Conservation (phyloP, 2,113 vertebrate species). For the Lophotis ruficrista region DNA sequence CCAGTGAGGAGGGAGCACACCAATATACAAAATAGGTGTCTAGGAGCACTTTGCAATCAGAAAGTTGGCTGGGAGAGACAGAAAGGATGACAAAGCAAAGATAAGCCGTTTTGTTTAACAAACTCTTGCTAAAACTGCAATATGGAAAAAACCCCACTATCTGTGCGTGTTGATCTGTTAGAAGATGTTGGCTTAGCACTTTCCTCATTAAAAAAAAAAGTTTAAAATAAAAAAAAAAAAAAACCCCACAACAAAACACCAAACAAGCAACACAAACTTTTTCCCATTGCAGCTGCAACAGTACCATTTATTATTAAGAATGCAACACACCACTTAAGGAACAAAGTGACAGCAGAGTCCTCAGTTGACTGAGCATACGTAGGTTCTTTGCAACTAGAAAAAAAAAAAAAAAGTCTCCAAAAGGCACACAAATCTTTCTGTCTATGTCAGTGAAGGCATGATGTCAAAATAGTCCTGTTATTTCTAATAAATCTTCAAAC, state of each 20-base stretch:
- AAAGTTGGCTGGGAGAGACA: background rate
- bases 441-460: background rate
- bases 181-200: background rate
- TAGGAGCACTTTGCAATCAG: background rate
- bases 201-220: background rate
- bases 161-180: background rate
- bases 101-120: background rate
- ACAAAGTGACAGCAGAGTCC: background rate
- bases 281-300: background rate
- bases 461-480: background rate
- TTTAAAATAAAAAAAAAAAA: background rate
- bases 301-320: background rate
- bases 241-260: background rate
- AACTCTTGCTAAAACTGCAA: background rate
- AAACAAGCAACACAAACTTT: background rate
- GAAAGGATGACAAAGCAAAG: background rate
- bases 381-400: background rate
- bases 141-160: background rate
- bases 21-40: too few relatives aligned
- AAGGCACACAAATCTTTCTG: background rate
- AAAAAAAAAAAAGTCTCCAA: background rate
- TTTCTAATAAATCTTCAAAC: background rate
- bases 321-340: background rate
- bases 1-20: background rate
- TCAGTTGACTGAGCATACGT: background rate